Conservation (phyloP, 1,140 invertebrate genomes). For the Hesperophylax magnus region DNA sequence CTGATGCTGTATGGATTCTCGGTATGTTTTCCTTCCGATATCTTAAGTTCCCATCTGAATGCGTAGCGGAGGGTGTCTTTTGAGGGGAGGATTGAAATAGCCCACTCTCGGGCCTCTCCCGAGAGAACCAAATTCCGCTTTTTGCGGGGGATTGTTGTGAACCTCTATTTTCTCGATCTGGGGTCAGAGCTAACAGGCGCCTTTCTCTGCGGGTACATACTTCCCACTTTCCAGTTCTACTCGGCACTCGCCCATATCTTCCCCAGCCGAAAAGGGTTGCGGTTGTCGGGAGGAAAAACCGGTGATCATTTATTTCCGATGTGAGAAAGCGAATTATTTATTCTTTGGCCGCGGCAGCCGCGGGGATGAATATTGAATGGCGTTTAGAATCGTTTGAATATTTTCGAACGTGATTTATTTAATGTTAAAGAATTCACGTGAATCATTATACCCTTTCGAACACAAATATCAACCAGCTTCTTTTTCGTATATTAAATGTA, state of each 20-base stretch:
- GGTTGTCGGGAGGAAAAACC: conserved; percentile 7
- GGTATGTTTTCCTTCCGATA: conserved; percentile 23
- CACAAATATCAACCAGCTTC: too few species aligned
- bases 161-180: conserved; percentile 29
- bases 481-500: too few species aligned
- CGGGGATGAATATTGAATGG: conserved; percentile 49
- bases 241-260: neutral
- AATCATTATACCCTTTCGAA: too few species aligned
- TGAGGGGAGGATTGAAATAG: conserved; percentile 23
- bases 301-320: conserved; percentile 43
- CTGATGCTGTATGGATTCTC: conserved; percentile 18
- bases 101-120: neutral
- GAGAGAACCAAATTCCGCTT: conserved; percentile 6
- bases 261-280: conserved; percentile 22
- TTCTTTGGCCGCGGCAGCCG: conserved; percentile 32
- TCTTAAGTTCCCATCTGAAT: conserved; percentile 41
- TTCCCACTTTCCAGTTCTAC: neutral
- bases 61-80: conserved; percentile 21
- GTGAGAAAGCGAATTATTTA: conserved; percentile 37
- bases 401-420: conserved; percentile 39
- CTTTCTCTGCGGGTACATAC: neutral
- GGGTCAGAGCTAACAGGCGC: conserved; percentile 18
- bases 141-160: conserved; percentile 29
- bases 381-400: conserved; percentile 47
- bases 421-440: neutral